phyloP scores from a whole-genome alignment of 2,797 vertebrate genomes.

The Crocodylus rhombifer region DNA sequence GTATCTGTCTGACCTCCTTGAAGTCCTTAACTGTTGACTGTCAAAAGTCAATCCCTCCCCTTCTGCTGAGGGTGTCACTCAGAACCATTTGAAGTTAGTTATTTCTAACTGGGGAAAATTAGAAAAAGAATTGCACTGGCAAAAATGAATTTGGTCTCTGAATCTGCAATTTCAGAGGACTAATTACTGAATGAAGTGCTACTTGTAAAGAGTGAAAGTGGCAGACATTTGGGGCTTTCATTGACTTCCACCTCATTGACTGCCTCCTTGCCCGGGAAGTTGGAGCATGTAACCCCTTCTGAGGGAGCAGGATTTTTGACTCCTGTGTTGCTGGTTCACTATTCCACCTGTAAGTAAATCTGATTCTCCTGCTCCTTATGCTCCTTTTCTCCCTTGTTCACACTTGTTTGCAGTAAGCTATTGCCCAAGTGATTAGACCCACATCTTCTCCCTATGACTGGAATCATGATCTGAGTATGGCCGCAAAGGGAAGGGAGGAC shows the following conservation, averaged over 20 bases:
- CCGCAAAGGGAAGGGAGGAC: background rate
- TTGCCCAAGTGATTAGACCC: background rate
- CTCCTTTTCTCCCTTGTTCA: background rate
- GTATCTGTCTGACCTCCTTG: background rate
- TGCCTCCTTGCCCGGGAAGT: background rate
- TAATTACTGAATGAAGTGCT: background rate
- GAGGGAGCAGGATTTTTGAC: background rate
- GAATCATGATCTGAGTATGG: background rate
- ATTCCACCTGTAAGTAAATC: background rate
- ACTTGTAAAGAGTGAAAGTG: background rate
- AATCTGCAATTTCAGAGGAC: background rate
- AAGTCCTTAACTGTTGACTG: background rate
- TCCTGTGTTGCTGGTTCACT: background rate
- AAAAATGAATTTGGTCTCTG: background rate
- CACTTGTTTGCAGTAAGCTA: background rate
- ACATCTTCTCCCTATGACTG: no score
- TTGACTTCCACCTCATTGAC: background rate
- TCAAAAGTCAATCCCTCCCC: background rate
- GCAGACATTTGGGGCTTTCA: background rate
- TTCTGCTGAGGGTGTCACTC: background rate
- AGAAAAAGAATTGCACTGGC: fast-evolving
- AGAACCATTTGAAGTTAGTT: background rate
- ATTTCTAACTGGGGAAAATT: background rate
- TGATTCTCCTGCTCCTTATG: background rate
- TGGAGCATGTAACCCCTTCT: background rate